Conservation (phyloP, 2,797 vertebrate species). For the Amblyraja radiata region DNA sequence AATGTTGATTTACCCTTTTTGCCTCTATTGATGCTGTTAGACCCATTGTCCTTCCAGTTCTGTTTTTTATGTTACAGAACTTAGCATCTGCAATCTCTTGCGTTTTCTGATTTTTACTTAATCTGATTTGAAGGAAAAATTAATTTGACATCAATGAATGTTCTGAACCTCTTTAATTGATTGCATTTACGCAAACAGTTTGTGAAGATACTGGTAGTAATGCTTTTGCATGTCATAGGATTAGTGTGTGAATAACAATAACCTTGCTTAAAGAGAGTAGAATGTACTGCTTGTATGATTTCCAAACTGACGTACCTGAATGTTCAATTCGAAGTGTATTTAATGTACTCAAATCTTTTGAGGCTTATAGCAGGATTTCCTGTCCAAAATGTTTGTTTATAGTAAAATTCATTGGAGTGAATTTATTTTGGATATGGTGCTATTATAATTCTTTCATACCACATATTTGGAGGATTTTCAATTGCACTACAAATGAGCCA, state of each 20-base stretch:
- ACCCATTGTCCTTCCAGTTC: too few relatives aligned
- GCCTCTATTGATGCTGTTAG: too few relatives aligned
- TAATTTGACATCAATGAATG: background rate
- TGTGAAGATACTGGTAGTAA: background rate
- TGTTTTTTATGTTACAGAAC: too few relatives aligned
- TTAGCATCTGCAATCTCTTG: too few relatives aligned
- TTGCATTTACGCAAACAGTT: background rate
- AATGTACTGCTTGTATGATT: background rate
- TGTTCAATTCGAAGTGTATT: background rate
- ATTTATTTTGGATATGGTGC: background rate
- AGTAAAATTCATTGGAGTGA: background rate
- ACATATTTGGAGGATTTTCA: background rate
- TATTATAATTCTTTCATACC: background rate
- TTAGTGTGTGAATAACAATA: background rate
- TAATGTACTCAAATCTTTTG: background rate
- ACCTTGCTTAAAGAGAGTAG: background rate
- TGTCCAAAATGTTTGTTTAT: background rate
- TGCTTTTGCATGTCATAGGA: background rate
- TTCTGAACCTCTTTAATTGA: background rate
- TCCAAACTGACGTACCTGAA: background rate
- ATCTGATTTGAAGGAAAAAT: background rate
- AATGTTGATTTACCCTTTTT: too few relatives aligned
- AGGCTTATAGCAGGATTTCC: background rate
- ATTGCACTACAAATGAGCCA: background rate
- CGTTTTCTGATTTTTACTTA: too few relatives aligned